phyloP scores from a whole-genome alignment of 2,888 invertebrate species.

The Andricus quercusramuli region DNA sequence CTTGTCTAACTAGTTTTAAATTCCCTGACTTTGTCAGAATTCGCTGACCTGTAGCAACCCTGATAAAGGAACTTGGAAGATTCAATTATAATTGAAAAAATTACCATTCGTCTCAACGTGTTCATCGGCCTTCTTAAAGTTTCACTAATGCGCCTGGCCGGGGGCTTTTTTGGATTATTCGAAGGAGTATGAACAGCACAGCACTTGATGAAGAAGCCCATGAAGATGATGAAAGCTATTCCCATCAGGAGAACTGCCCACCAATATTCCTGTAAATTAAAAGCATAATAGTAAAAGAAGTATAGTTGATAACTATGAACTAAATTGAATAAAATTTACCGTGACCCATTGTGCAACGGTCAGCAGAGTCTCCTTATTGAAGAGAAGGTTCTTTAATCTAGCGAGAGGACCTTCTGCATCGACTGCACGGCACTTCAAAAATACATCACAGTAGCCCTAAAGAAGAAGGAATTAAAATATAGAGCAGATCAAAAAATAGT shows the following conservation, averaged over 20 bases:
- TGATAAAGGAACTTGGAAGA: too few species aligned
- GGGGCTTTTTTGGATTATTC: slow-evolving; percentile 98
- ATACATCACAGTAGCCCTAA: slow-evolving; percentile 99
- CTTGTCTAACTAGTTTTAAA: too few species aligned
- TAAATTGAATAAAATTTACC: slow-evolving; percentile 76
- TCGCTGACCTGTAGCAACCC: too few species aligned
- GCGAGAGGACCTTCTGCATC: slow-evolving; percentile 99
- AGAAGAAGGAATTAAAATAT: neutral
- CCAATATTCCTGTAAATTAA: slow-evolving; percentile 87
- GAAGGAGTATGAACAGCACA: slow-evolving; percentile 99
- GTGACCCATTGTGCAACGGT: slow-evolving; percentile 96
- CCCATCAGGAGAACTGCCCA: slow-evolving; percentile 96
- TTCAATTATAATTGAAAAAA: neutral
- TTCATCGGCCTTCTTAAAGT: slow-evolving; percentile 94
- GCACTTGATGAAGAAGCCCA: slow-evolving; percentile 99
- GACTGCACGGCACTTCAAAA: slow-evolving; percentile 98
- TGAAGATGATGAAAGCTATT: slow-evolving; percentile 94
- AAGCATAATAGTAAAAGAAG: slow-evolving; percentile 34
- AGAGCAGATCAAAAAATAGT: neutral
- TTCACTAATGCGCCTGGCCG: slow-evolving; percentile 95
- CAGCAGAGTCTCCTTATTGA: slow-evolving; percentile 93
- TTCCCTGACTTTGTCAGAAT: too few species aligned
- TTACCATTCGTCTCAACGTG: slow-evolving; percentile 92
- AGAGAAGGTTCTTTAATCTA: slow-evolving; percentile 95
- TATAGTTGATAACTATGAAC: neutral